Percentiles rank a stretch among this genome's conserved stretches.
phyloP scores from a whole-genome alignment of 1,140 invertebrate species.

The Latrodectus geometricus region DNA sequence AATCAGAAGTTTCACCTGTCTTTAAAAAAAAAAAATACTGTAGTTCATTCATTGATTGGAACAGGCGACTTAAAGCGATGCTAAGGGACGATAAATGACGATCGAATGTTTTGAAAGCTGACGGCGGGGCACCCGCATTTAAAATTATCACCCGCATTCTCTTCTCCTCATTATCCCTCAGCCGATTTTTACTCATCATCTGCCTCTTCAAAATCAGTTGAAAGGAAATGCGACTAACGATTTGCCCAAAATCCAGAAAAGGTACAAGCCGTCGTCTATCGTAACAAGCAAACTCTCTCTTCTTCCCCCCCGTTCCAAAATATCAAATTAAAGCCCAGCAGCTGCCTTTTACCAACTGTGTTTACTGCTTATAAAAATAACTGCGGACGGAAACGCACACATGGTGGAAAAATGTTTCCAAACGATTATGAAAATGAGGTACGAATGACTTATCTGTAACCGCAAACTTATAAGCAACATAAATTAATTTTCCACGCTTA shows the following conservation, averaged over 20 bases:
- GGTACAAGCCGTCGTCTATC: background rate
- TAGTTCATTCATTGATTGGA: background rate
- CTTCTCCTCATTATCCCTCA: background rate
- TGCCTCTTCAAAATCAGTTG: background rate
- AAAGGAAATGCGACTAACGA: constrained; percentile 3
- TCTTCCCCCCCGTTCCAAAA: background rate
- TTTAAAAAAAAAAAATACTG: background rate
- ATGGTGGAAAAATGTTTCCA: background rate
- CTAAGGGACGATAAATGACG: background rate
- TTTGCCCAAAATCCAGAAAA: background rate
- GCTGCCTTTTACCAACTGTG: background rate
- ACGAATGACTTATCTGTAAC: no score
- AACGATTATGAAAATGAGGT: background rate
- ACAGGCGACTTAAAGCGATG: background rate
- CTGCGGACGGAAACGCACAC: no score
- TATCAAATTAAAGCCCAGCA: background rate
- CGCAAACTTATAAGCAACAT: no score
- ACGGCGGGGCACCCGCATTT: constrained; percentile 22
- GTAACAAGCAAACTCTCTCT: background rate
- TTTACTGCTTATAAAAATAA: background rate
- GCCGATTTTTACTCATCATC: background rate
- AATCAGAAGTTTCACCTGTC: background rate
- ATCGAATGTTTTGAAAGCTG: constrained; percentile 9
- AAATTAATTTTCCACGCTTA: no score
- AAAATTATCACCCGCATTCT: constrained; percentile 32